Conservation (phyloP, 2,797 vertebrate species). For the Crenuchus spilurus region DNA sequence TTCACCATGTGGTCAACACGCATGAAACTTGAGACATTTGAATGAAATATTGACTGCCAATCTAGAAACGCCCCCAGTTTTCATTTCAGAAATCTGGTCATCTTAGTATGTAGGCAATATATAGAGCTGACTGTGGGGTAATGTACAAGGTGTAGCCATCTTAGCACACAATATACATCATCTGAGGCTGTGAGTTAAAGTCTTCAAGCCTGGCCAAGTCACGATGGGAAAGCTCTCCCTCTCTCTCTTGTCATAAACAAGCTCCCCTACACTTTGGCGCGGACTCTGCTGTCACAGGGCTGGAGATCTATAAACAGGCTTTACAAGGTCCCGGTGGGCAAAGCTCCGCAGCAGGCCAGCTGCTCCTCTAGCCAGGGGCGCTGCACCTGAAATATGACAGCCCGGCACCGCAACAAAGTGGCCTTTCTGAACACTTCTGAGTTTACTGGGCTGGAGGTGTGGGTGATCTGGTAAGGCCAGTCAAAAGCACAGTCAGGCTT, state of each 20-base stretch:
- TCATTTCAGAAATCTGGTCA: no score
- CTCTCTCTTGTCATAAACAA: slow-evolving; percentile 49
- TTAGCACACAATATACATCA: background rate
- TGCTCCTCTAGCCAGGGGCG: slow-evolving; percentile 33
- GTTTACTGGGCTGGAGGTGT: slow-evolving; percentile 52
- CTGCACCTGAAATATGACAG: slow-evolving; percentile 51
- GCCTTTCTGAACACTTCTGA: slow-evolving; percentile 50
- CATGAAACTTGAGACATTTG: no score
- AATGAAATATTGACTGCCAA: no score
- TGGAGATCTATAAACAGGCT: slow-evolving; percentile 60
- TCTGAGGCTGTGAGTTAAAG: background rate
- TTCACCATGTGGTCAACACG: no score
- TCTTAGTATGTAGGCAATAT: no score
- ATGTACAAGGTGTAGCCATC: background rate
- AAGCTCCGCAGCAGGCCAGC: slow-evolving; percentile 19
- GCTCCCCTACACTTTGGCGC: slow-evolving; percentile 46
- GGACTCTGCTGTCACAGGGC: slow-evolving; percentile 42
- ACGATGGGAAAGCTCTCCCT: slow-evolving; percentile 24
- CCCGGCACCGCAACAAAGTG: slow-evolving; percentile 48
- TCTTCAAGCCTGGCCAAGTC: background rate
- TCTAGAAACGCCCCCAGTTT: no score
- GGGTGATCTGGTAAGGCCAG: slow-evolving; percentile 48
- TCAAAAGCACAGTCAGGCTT: slow-evolving; percentile 36
- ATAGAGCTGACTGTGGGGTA: no score
- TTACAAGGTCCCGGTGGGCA: slow-evolving; percentile 52